Percentiles rank a stretch among this genome's conserved stretches.
phyloP scores from a whole-genome alignment of 2,797 vertebrate genomes.

The Dendrocincla fuliginosa region DNA sequence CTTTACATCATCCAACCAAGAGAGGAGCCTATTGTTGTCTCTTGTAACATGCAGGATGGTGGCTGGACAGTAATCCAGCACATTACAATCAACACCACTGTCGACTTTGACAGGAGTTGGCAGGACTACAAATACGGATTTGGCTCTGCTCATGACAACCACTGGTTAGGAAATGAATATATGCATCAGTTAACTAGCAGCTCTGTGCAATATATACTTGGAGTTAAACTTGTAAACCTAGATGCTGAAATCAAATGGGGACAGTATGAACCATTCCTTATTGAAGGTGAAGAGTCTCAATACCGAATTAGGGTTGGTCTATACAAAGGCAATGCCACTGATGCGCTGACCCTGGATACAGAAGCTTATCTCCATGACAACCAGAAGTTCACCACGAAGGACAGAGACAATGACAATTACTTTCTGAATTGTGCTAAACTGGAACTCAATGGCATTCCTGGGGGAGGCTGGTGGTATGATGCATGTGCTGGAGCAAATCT shows the following conservation, averaged over 20 bases:
- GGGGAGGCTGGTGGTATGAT: slow-evolving; percentile 88
- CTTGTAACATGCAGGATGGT: slow-evolving; percentile 87
- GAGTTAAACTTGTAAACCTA: slow-evolving; percentile 83
- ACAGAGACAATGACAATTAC: slow-evolving; percentile 87
- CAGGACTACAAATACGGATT: slow-evolving; percentile 85
- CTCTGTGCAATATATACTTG: slow-evolving; percentile 77
- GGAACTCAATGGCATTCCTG: slow-evolving; percentile 81
- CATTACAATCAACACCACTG: slow-evolving; percentile 85
- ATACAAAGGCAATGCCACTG: slow-evolving; percentile 82
- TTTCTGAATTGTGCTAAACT: slow-evolving; percentile 86
- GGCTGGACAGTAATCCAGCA: slow-evolving; percentile 90
- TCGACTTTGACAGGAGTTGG: slow-evolving; percentile 86
- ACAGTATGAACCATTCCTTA: slow-evolving; percentile 82
- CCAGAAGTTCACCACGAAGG: slow-evolving; percentile 87
- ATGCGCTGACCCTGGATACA: slow-evolving; percentile 85
- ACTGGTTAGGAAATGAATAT: slow-evolving; percentile 89
- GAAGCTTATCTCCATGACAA: slow-evolving; percentile 91
- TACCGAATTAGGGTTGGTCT: slow-evolving; percentile 84
- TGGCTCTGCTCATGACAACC: slow-evolving; percentile 79
- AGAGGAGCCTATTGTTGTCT: slow-evolving; percentile 76
- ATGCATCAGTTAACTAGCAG: slow-evolving; percentile 81
- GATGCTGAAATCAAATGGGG: slow-evolving; percentile 80
- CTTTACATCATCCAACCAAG: slow-evolving; percentile 85
- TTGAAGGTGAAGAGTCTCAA: slow-evolving; percentile 80
- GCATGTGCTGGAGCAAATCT: slow-evolving; percentile 86